Evolutionary conservation across 2,888 invertebrate species (phyloP).

Genomic region (Malachius bipustulatus): DNA sequence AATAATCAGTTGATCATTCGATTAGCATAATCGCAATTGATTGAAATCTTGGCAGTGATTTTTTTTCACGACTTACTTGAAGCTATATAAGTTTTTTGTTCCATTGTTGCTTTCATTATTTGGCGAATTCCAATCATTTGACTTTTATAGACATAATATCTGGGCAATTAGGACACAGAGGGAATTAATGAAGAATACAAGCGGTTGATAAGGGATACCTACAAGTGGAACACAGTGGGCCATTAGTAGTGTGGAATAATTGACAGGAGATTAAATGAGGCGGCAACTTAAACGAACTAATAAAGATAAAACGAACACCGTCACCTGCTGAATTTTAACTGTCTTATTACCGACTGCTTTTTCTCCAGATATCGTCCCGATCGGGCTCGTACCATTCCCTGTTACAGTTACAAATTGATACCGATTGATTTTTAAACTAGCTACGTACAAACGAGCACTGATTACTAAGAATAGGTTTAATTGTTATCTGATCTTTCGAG

Average conservation of each 20-base stretch:
- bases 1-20: no score
- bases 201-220: no score
- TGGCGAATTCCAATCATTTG: no score
- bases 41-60: no score
- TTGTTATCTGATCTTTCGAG: constrained; percentile 14
- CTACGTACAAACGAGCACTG: constrained; percentile 15
- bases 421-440: constrained; percentile 22
- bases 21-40: no score
- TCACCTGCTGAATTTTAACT: constrained; percentile 29
- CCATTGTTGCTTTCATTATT: no score
- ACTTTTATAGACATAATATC: no score
- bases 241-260: constrained; percentile 23
- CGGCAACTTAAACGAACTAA: constrained; percentile 23
- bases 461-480: constrained; percentile 18
- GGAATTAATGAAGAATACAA: no score
- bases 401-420: constrained; percentile 30
- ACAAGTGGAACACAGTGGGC: constrained; percentile 20
- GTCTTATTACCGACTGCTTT: constrained; percentile 25
- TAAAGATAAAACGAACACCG: constrained; percentile 27
- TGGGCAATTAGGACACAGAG: no score
- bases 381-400: constrained; percentile 17
- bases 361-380: constrained; percentile 24
- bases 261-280: constrained; percentile 25
- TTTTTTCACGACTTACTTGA: no score
- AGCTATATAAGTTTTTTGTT: no score